phyloP scores from a whole-genome alignment of 2,888 invertebrate genomes.

The Drosophila mettleri region DNA sequence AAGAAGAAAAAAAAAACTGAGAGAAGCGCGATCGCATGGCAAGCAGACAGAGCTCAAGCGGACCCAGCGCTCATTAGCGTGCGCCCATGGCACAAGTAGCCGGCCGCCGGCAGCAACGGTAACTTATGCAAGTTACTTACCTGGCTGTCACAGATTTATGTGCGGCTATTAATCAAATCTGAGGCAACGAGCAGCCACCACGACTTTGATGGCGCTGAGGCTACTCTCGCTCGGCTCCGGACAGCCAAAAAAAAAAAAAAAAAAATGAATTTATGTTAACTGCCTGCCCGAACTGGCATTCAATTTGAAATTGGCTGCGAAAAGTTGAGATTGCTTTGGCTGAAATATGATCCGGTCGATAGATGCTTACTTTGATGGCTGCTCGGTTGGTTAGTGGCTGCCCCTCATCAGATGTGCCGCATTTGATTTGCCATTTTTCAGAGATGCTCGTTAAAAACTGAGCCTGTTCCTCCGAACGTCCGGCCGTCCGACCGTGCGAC shows the following conservation, averaged over 20 bases:
- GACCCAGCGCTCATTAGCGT: conserved; percentile 61
- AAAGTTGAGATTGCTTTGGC: conserved; percentile 67
- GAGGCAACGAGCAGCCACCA: conserved; percentile 13
- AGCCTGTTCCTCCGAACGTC: background rate
- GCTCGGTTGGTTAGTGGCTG: conserved; percentile 3
- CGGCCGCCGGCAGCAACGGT: conserved; percentile 17
- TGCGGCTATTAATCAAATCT: conserved; percentile 68
- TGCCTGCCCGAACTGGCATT: conserved; percentile 58
- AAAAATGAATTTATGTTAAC: conserved; percentile 61
- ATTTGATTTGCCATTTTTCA: conserved; percentile 46
- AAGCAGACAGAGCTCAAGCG: conserved; percentile 17
- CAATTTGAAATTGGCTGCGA: conserved; percentile 74
- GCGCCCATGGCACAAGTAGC: too few species aligned
- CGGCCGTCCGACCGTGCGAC: background rate
- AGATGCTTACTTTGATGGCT: conserved; percentile 16
- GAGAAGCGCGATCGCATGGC: conserved; percentile 50
- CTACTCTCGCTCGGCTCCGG: conserved; percentile 30
- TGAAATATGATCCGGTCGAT: conserved; percentile 59
- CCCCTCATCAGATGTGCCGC: conserved; percentile 19
- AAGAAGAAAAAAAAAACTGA: background rate
- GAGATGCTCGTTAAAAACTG: conserved; percentile 28
- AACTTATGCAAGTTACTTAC: conserved; percentile 76
- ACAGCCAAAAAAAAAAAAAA: conserved; percentile 31
- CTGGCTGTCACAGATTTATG: conserved; percentile 68
- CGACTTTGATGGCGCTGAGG: conserved; percentile 58